These are phyloP conservation scores for Tenualosa thibaudeaui DNA, from an alignment of 2,797 vertebrate species.

Conservation along the genomic window DNA sequence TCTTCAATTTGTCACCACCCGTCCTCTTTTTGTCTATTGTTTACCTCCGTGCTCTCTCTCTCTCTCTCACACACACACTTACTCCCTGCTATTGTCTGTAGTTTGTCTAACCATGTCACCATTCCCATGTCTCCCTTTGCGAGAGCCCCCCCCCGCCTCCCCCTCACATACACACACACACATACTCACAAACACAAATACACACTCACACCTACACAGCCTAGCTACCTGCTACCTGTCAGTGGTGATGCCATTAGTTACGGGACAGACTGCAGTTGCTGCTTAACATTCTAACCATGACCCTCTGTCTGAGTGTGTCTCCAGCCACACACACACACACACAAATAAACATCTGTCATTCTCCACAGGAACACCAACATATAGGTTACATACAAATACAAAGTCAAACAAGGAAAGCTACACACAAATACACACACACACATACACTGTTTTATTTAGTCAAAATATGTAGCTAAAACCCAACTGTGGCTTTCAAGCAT, in stretches of 20 bases:
- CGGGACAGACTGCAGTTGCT: constrained; percentile 49
- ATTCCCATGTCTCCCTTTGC: background rate
- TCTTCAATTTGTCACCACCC: constrained; percentile 34
- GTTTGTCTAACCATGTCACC: background rate
- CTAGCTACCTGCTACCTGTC: constrained; percentile 24
- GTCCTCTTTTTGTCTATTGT: background rate
- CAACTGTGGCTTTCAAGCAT: background rate
- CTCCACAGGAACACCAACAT: background rate
- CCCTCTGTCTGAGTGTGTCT: constrained; percentile 39
- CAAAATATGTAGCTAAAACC: background rate
- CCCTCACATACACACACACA: background rate
- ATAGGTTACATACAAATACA: background rate
- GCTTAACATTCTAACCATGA: constrained; percentile 60
- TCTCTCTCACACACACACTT: constrained; percentile 14
- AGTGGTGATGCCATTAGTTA: constrained; percentile 55
- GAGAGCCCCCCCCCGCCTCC: background rate
- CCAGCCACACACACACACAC: constrained; percentile 17
- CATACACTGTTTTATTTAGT: background rate
- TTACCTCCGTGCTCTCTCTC: background rate
- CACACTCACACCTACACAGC: background rate
- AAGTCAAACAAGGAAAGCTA: background rate
- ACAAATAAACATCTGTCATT: background rate
- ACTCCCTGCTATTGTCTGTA: background rate
- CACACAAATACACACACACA: background rate
- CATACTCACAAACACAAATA: constrained; percentile 13